Conservation (phyloP, 1,140 invertebrate genomes). For the Plodia interpunctella region DNA sequence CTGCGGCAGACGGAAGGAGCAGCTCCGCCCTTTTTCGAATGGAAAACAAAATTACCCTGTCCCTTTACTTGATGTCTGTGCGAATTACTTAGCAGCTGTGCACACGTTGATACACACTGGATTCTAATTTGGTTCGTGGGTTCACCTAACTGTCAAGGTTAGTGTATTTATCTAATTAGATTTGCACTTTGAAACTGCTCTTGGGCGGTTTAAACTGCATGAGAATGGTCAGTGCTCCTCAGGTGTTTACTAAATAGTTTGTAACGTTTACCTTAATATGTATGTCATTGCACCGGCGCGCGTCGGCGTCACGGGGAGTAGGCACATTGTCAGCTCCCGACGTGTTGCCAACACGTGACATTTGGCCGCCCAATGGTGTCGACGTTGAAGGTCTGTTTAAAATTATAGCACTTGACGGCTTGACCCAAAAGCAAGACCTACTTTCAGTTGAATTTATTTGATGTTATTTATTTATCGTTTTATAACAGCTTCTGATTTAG, state of each 20-base stretch:
- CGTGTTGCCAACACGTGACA: slow-evolving; percentile 45
- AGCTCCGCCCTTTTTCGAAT: too few species aligned
- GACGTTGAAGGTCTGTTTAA: slow-evolving; percentile 41
- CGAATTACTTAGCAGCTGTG: too few species aligned
- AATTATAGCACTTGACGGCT: slow-evolving; percentile 19
- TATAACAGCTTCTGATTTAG: neutral
- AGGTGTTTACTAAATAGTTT: slow-evolving; percentile 14
- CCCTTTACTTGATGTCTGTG: too few species aligned
- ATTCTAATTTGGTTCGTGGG: too few species aligned
- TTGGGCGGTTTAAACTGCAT: too few species aligned
- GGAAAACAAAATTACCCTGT: too few species aligned
- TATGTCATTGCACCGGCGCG: slow-evolving; percentile 36
- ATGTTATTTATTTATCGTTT: slow-evolving; percentile 13
- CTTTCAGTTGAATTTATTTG: slow-evolving; percentile 11
- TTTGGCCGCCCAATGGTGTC: slow-evolving; percentile 45
- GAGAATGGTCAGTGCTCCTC: too few species aligned
- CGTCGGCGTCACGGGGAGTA: slow-evolving; percentile 30
- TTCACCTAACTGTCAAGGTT: too few species aligned
- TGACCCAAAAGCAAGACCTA: neutral
- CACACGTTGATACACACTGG: too few species aligned
- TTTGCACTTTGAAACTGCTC: too few species aligned
- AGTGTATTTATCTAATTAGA: too few species aligned
- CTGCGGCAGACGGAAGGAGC: too few species aligned
- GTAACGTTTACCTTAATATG: slow-evolving; percentile 28
- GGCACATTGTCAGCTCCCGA: slow-evolving; percentile 36